These are phyloP conservation scores for Neomonachus schauinslandi DNA, from an alignment of 2,113 vertebrate species.

Conservation along the genomic window DNA sequence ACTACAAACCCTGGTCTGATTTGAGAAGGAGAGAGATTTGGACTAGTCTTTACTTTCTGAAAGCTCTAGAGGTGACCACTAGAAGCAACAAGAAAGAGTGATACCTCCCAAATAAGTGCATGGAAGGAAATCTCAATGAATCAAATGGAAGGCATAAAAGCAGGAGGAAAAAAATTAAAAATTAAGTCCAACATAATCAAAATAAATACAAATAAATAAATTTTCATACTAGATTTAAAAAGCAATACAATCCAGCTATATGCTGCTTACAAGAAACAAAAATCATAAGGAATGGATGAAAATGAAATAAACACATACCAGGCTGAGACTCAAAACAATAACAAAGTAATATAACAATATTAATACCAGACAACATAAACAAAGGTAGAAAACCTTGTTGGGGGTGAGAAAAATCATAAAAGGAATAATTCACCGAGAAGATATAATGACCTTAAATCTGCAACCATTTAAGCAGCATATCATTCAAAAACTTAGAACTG, in stretches of 20 bases:
- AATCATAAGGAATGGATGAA: not conserved
- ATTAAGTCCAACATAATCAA: not conserved
- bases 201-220: not conserved
- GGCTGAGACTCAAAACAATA: not conserved
- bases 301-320: conserved; percentile 7
- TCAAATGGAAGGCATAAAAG: not conserved
- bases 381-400: not conserved
- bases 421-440: not conserved
- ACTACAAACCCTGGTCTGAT: not conserved
- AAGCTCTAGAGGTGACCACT: not conserved
- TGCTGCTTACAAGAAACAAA: conserved; percentile 4
- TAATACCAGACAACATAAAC: not conserved
- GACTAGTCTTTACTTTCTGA: not conserved
- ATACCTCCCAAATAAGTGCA: conserved; percentile 5
- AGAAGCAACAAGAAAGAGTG: not conserved
- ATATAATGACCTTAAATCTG: not conserved
- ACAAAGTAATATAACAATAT: not conserved
- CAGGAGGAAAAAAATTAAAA: not conserved
- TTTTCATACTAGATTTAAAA: conserved; percentile 1
- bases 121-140: not conserved
- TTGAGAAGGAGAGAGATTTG: not conserved
- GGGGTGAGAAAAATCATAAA: not conserved
- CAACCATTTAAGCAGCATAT: not conserved
- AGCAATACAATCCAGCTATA: not conserved
- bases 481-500: not conserved